Percentiles rank a stretch among this genome's conserved stretches.
Evolutionary conservation across 2,797 vertebrate genomes (phyloP).

Genomic region (Coreius guichenoti): DNA sequence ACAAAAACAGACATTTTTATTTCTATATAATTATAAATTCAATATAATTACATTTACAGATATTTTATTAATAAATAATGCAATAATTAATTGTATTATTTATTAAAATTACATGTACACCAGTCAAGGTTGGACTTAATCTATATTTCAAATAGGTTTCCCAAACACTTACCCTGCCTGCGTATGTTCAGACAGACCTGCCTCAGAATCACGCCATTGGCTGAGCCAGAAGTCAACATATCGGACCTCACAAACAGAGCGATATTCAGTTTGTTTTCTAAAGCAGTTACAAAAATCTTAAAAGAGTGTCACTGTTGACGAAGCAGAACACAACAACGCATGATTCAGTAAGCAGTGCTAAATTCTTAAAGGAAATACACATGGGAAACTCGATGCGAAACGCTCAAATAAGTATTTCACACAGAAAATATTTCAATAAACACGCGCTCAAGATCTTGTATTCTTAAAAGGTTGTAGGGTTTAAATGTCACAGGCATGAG

Average conservation of each 20-base stretch:
- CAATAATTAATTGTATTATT: no score
- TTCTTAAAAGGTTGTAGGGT: conserved; percentile 24
- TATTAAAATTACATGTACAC: no score
- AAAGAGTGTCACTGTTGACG: conserved; percentile 18
- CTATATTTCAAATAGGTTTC: neutral
- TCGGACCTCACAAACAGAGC: neutral
- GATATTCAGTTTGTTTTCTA: neutral
- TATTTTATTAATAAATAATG: no score
- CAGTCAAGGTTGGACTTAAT: no score
- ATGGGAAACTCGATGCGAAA: neutral
- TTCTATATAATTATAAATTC: no score
- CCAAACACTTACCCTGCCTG: neutral
- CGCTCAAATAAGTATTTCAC: conserved; percentile 38
- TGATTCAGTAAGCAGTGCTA: conserved; percentile 10
- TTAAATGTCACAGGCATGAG: conserved; percentile 40
- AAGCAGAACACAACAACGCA: conserved; percentile 27
- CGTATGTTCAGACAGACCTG: neutral
- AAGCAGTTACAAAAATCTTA: neutral
- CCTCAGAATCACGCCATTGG: neutral
- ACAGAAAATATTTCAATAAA: conserved; percentile 28
- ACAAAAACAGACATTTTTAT: no score
- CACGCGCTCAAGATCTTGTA: neutral
- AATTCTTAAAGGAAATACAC: conserved; percentile 18
- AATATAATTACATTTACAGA: no score
- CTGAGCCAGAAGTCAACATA: neutral